Conservation (phyloP, 2,113 vertebrate species). For the Noctilio leporinus region DNA sequence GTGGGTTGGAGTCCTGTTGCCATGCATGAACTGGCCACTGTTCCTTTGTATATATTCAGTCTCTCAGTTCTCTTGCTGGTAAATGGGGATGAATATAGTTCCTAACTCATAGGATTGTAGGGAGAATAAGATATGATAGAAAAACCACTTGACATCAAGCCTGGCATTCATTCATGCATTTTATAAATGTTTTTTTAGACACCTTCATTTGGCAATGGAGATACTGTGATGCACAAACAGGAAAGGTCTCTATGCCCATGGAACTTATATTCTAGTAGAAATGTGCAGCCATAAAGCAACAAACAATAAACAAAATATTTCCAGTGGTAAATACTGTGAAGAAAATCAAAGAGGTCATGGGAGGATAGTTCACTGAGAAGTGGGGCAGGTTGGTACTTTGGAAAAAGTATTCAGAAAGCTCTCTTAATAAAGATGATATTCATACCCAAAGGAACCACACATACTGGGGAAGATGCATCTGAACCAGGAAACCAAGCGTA, state of each 20-base stretch:
- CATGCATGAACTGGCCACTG: neutral
- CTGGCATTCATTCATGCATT: neutral
- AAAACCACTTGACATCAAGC: neutral
- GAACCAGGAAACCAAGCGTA: neutral
- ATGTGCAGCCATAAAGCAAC: neutral
- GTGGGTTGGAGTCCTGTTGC: too few species aligned
- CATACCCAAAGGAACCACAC: neutral
- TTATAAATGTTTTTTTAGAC: neutral
- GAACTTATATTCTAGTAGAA: neutral
- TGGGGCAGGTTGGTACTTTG: neutral
- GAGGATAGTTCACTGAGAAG: neutral
- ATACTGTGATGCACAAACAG: neutral
- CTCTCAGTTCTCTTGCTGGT: neutral
- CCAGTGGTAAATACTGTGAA: neutral
- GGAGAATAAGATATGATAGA: neutral
- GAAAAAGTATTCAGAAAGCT: neutral
- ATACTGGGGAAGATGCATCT: neutral
- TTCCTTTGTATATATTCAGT: neutral
- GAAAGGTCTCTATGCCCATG: neutral
- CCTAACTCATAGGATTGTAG: neutral
- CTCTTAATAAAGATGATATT: neutral
- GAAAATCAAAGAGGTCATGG: neutral
- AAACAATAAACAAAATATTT: neutral
- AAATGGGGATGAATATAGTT: neutral
- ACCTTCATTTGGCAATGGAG: neutral